These are phyloP conservation scores for Sternarchorhynchus goeldii DNA, from an alignment of 2,797 vertebrate genomes.

Conservation along the genomic window DNA sequence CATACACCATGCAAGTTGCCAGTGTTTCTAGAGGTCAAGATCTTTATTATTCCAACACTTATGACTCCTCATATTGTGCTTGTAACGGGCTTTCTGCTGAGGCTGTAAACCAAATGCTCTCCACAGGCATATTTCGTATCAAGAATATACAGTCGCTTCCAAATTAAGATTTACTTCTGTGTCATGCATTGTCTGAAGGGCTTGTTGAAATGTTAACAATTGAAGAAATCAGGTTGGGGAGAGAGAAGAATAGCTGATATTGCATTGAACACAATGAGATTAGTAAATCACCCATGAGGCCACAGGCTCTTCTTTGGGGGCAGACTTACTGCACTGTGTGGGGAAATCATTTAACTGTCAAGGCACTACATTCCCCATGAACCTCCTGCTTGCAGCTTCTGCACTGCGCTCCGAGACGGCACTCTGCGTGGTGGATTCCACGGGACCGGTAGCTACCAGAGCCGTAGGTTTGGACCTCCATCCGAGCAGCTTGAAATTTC, in stretches of 20 bases:
- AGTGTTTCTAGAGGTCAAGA: background rate
- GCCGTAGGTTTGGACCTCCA: background rate
- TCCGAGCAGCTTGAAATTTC: background rate
- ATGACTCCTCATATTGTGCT: conserved; percentile 30
- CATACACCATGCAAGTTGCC: conserved; percentile 19
- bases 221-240: conserved; percentile 61
- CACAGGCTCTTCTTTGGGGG: conserved; percentile 28
- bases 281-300: background rate
- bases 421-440: background rate
- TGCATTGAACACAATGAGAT: background rate
- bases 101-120: conserved; percentile 24
- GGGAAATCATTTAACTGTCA: conserved; percentile 78
- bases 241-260: background rate
- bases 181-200: conserved; percentile 73
- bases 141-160: background rate
- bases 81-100: conserved; percentile 71
- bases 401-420: conserved; percentile 57
- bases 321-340: conserved; percentile 72
- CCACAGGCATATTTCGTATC: background rate
- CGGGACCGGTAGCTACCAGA: conserved; percentile 4
- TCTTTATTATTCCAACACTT: background rate
- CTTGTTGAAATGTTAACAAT: conserved; percentile 73
- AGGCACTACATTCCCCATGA: conserved; percentile 89
- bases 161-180: background rate
- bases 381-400: conserved; percentile 65